These are phyloP conservation scores for Alauda arvensis DNA, from an alignment of 2,797 vertebrate species.

Conservation along the genomic window DNA sequence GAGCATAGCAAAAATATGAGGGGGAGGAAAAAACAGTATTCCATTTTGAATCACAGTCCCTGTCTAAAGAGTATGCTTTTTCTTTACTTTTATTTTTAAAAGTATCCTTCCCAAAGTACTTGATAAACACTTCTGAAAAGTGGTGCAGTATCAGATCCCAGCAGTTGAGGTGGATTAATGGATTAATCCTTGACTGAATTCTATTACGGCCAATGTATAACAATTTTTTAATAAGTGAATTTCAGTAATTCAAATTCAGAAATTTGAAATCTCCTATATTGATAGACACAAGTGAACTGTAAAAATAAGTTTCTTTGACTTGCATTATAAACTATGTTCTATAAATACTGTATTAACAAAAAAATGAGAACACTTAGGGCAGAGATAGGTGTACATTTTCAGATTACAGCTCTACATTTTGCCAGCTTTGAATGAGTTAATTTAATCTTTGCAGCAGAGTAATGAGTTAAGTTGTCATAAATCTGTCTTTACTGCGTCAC, in stretches of 20 bases:
- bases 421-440: background rate
- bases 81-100: background rate
- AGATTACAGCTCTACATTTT: background rate
- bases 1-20: background rate
- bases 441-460: background rate
- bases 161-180: background rate
- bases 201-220: background rate
- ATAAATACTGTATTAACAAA: background rate
- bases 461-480: background rate
- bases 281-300: background rate
- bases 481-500: background rate
- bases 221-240: background rate
- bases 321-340: background rate
- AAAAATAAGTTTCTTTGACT: background rate
- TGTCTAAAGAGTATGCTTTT: background rate
- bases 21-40: background rate
- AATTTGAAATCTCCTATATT: background rate
- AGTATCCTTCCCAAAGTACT: background rate
- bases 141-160: background rate
- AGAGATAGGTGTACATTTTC: background rate
- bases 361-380: background rate
- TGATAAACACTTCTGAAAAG: background rate
- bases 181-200: background rate
- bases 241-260: no score
- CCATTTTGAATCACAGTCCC: background rate